Evolutionary conservation across 2,888 invertebrate genomes (phyloP), one percentile per base, ranked within the genome.

Genomic region (Diarsia brunnea): DNA sequence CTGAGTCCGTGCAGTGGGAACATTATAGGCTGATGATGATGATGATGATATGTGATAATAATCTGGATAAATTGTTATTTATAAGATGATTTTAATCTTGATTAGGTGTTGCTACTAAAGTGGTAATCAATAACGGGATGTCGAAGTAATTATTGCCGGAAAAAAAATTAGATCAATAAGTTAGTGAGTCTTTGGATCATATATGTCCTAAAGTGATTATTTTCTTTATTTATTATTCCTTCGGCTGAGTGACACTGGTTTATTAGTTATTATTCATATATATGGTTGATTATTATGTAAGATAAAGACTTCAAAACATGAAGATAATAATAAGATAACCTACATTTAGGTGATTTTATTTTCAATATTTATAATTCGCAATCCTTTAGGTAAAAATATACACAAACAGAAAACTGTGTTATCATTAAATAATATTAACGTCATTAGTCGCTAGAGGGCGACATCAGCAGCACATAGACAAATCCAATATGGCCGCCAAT

Each of bases 401-500:
- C 24, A 60, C 47, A 70, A 67, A 82, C 66, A 64, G 60, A 67
- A 27, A 79, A 67, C 16, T 63, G 43, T 78, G 60, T 73, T 83
- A 79, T 79, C 70, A 83, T 38, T 68, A 61, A 71, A 76, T 67
- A 47, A 55, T 51, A 68, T 75, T 72, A 38, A 65, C 69, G 49
- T 71, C 55, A 63, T 72, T 69, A 21, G 70, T 75, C 90, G 82
- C 85, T 88, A 94, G 94, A 92, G 89, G 93, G 94, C 93, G 90
- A 78, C 87, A 90, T 84, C 86, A 53, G 73, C 64, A 60, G 69
- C 77, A 66, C 55, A 83, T 86, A 88, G 84, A 86, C 80, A 90
- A 92, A 92, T 91, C 82, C 93, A 95, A 95, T 88, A 95, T 95
- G 95, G 95, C 95, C 81, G 92, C 90, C 82, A n/a, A 78, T 76